phyloP scores from a whole-genome alignment of 2,888 invertebrate genomes.

The Hirtodrosophila confusa region DNA sequence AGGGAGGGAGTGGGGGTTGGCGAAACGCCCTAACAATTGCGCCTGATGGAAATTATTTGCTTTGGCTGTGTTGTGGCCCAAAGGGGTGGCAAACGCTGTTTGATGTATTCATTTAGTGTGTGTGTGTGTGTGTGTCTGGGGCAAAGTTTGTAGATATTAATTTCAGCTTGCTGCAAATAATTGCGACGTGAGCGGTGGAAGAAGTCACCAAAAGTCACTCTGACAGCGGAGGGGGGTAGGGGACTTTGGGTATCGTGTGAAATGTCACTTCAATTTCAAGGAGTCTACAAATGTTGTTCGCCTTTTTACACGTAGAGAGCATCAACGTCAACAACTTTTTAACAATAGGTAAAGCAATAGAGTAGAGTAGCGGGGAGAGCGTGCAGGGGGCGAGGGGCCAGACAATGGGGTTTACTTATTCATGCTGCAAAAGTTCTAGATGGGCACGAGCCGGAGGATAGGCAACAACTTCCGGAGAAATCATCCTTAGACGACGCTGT shows the following conservation, averaged over 20 bases:
- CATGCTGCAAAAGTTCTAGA: conserved; percentile 70
- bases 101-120: conserved; percentile 56
- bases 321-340: conserved; percentile 79
- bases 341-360: conserved; percentile 53
- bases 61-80: conserved; percentile 60
- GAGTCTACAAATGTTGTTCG: conserved; percentile 78
- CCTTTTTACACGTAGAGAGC: conserved; percentile 78
- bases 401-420: conserved; percentile 77
- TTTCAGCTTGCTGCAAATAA: conserved; percentile 78
- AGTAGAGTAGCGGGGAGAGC: neutral
- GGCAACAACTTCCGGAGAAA: conserved; percentile 75
- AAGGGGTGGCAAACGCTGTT: conserved; percentile 45
- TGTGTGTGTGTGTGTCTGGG: conserved; percentile 22
- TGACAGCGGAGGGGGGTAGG: conserved; percentile 42
- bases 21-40: conserved; percentile 57
- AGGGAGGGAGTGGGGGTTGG: neutral
- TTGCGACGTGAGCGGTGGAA: conserved; percentile 67
- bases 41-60: conserved; percentile 67
- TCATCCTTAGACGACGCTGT: conserved; percentile 77
- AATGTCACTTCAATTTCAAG: conserved; percentile 75
- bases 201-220: conserved; percentile 51
- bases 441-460: conserved; percentile 24
- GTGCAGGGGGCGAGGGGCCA: conserved; percentile 26
- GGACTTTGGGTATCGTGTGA: conserved; percentile 46
- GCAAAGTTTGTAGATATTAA: conserved; percentile 59